Percentiles rank a stretch among this genome's conserved stretches.
Evolutionary conservation across 2,797 vertebrate species (phyloP).

Genomic region (Micropoecilia bifurca): DNA sequence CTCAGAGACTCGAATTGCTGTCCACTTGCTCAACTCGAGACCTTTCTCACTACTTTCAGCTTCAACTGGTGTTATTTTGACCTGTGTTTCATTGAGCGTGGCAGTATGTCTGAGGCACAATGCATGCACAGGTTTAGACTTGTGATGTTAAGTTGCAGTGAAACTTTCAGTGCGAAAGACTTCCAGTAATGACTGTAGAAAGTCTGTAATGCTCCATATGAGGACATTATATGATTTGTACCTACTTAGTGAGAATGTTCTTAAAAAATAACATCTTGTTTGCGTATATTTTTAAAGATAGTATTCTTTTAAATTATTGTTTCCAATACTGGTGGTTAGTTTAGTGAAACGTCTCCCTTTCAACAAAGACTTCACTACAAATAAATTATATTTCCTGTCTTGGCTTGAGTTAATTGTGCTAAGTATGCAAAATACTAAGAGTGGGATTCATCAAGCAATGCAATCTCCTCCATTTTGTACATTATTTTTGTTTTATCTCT

Average conservation of each 20-base stretch:
- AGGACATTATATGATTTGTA: constrained; percentile 32
- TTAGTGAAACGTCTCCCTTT: neutral
- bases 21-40: constrained; percentile 66
- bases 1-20: constrained; percentile 67
- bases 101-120: constrained; percentile 50
- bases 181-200: constrained; percentile 48
- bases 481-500: neutral
- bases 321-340: constrained; percentile 30
- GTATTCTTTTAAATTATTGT: constrained; percentile 33
- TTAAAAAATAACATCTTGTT: neutral
- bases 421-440: neutral
- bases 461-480: neutral
- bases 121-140: constrained; percentile 41
- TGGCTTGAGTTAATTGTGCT: neutral
- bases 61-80: constrained; percentile 69
- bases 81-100: constrained; percentile 74
- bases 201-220: constrained; percentile 23
- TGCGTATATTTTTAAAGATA: constrained; percentile 26
- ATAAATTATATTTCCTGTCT: neutral
- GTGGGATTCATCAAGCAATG: neutral
- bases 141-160: constrained; percentile 48
- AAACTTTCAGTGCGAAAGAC: constrained; percentile 34
- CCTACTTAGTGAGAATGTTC: constrained; percentile 27
- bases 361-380: neutral
- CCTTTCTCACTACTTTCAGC: constrained; percentile 63